These are phyloP conservation scores for Platycercus adscitus DNA, from an alignment of 2,113 vertebrate genomes.

Conservation along the genomic window DNA sequence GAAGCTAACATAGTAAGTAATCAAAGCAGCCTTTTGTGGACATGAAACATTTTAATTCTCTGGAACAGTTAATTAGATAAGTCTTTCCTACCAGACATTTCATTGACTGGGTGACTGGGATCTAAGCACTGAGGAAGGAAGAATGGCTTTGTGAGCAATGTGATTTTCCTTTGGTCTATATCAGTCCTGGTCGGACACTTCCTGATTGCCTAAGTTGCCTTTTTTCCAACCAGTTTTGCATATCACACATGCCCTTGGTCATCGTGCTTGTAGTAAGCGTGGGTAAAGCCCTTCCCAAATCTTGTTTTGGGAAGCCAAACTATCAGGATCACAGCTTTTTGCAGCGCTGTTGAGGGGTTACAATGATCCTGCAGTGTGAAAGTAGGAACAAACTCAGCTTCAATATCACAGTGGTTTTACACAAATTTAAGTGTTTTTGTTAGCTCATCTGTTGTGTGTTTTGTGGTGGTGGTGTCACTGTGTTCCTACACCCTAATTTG, in stretches of 20 bases:
- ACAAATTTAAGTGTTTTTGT: constrained; percentile 52
- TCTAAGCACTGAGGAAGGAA: neutral
- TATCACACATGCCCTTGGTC: too few relatives aligned
- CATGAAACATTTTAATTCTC: neutral
- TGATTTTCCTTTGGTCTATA: neutral
- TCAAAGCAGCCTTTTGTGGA: neutral
- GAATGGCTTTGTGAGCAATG: neutral
- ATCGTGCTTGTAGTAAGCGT: too few relatives aligned
- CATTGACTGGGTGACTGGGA: neutral
- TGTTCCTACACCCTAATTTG: constrained; percentile 77
- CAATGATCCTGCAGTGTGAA: neutral
- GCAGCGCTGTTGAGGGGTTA: neutral
- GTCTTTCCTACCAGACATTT: neutral
- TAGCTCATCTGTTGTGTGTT: constrained; percentile 50
- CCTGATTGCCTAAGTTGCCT: too few relatives aligned
- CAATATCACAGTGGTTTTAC: constrained; percentile 34
- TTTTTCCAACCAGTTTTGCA: too few relatives aligned
- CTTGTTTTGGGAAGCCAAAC: too few relatives aligned
- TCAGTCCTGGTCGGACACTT: too few relatives aligned
- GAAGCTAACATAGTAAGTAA: constrained; percentile 9
- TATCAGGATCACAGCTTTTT: neutral
- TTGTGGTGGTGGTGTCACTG: constrained; percentile 67
- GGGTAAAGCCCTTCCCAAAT: too few relatives aligned
- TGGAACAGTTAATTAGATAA: neutral
- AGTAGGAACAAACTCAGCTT: constrained; percentile 22